These are phyloP conservation scores for Epirrhoe tristata DNA, from an alignment of 2,888 invertebrate species.

Conservation along the genomic window DNA sequence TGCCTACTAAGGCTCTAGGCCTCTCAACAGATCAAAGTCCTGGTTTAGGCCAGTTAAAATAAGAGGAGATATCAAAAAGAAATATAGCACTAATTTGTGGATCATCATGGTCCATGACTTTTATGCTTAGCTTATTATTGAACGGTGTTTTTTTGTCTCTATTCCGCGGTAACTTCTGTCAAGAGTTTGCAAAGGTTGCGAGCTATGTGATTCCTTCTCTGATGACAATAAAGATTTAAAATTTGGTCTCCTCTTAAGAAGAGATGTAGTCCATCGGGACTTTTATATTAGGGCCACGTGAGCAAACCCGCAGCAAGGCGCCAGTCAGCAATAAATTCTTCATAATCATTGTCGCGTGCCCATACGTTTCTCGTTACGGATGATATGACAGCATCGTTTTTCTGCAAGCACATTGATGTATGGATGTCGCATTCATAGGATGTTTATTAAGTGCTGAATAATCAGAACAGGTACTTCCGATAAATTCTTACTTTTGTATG, in stretches of 20 bases:
- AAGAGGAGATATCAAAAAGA: too few species aligned
- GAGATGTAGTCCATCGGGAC: neutral
- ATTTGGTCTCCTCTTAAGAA: neutral
- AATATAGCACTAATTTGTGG: too few species aligned
- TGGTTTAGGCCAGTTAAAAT: too few species aligned
- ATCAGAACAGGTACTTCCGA: neutral
- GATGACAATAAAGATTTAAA: too few species aligned
- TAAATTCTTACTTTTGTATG: neutral
- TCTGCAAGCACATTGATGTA: slow-evolving; percentile 47
- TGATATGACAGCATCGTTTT: slow-evolving; percentile 44
- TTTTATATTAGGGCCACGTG: neutral
- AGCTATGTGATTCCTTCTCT: too few species aligned
- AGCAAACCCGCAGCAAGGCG: neutral
- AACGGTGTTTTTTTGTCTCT: too few species aligned
- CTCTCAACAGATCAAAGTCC: too few species aligned
- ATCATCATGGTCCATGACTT: too few species aligned
- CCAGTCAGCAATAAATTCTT: slow-evolving; percentile 18
- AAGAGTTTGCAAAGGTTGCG: too few species aligned
- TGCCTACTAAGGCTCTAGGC: too few species aligned
- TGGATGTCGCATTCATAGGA: slow-evolving; percentile 41
- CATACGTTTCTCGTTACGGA: slow-evolving; percentile 49
- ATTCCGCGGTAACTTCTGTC: too few species aligned
- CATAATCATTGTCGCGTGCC: slow-evolving; percentile 35
- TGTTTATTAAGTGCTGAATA: slow-evolving; percentile 31
- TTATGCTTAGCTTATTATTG: too few species aligned